Base-by-base conservation (phyloP, 2,888 invertebrate genomes). In the Himalopsyche tibetana region DNA sequence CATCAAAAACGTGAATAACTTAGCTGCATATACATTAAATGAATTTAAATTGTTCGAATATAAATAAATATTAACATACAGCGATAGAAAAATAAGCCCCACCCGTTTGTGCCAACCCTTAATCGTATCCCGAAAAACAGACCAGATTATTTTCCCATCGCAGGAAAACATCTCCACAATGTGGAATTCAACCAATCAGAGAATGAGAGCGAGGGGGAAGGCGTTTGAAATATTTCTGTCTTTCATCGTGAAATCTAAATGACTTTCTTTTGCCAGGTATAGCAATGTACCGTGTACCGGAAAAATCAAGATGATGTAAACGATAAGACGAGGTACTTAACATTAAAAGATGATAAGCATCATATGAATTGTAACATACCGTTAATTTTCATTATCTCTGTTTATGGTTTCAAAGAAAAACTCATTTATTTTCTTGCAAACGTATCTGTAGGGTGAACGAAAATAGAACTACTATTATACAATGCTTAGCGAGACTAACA, bases 171-270 rank as follows among this genome's bases (percentile, higher is more conserved):
- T 63, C 63, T 19, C 63, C 63, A 63, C 63, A 63, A 63, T 63
- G 63, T 19, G 19, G 63, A 63, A 63, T 63, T 19, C 63, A 11
- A 19, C 63, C 63, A 63, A 63, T 63, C 63, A 63, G 63, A 19
- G 63, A 19, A 63, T n/a, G 63, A 28, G 63, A 6, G 63, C 63
- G 63, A 19, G 19, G 19, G 63, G 63, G 63, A 56, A 19, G 19
- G 19, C 42, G 45, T 19, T 42, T 81, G 81, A 81, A 45, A 81
- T 81, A 81, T 81, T 81, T 81, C 28, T 81, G 45, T 81, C 42
- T 81, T 81, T 45, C 45, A 45, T 45, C 45, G 42, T 28, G 19
- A 81, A 81, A 81, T 81, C 81, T 81, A 81, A 81, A 81, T 81
- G 81, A 81, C 81, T 81, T 81, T 80, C 42, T 81, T 81, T 51